Base-by-base conservation (phyloP, 2,888 invertebrate species). In the Hirtodrosophila trivittata region DNA sequence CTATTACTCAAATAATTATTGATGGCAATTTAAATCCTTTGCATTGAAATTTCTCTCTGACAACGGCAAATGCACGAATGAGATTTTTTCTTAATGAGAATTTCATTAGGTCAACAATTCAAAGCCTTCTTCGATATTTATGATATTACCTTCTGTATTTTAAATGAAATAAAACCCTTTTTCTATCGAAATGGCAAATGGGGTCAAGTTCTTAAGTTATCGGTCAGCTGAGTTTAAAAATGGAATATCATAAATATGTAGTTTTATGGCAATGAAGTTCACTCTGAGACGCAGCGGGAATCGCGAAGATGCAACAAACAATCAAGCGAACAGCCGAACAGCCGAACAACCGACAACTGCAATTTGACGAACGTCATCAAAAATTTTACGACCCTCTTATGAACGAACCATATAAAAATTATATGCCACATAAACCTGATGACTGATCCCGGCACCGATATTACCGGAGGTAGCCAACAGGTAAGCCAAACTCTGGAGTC, bases 361-460 rank as follows among this genome's bases (percentile, higher is more conserved):
- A 80, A 80, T 74, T 88, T 88, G 89, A 88, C 80, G 87, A 75
- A 87, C 87, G 84, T 87, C 78, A 85, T 78, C 87, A 81, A 86
- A 88, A 87, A 66, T 88, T 88, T 88, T 74, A 88, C 88, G 88
- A 88, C 75, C 72, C 84, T 87, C 85, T 88, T 86, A 85, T 86
- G 80, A 83, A 49, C 83, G 72, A 64, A 72, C 77, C 68, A 47
- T 75, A 81, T 80, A 75, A 86, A 81, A 83, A 88, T 87, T 87
- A 85, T 87, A 77, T 80, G 77, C 78, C 72, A 86, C 87, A 85
- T 88, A 85, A 87, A 86, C 66, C 77, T 72, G 87, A 86, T 80
- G 87, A 88, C 85, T 77, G 86, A 81, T 82, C 72, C 81, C 56
- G 68, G 35, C 50, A 21, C 38, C 41, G 56, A 74, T 64, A 71